These are phyloP conservation scores for Hylaeus volcanicus DNA, from an alignment of 1,140 invertebrate species.

Conservation along the genomic window DNA sequence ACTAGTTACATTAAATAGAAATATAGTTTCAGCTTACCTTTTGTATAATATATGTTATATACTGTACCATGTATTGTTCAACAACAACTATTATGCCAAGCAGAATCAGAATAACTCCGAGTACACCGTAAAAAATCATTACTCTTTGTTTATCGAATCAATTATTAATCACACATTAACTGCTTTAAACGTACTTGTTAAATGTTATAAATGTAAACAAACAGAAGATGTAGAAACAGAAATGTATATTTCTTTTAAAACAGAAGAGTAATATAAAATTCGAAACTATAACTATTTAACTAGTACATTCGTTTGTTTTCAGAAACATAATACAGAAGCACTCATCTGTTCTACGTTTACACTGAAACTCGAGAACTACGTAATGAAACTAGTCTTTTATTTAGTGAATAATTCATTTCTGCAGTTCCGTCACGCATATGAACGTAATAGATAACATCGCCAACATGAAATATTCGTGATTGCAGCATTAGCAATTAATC, in stretches of 20 bases:
- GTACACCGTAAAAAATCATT: background rate
- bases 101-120: background rate
- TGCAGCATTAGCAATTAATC: background rate
- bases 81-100: background rate
- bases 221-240: no score
- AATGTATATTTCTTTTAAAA: no score
- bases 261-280: no score
- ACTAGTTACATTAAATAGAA: no score
- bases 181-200: no score
- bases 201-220: no score
- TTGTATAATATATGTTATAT: background rate
- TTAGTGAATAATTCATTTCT: constrained; percentile 20
- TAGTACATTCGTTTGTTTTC: background rate
- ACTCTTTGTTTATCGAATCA: background rate
- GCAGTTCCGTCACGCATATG: background rate
- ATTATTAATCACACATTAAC: background rate
- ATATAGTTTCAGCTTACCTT: background rate
- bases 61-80: background rate
- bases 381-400: background rate
- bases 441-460: background rate
- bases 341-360: background rate
- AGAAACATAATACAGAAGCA: background rate
- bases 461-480: constrained; percentile 6
- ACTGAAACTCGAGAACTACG: background rate
- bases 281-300: background rate